These are phyloP conservation scores for Gnathonemus echidnorhynchus DNA, from an alignment of 2,113 vertebrate genomes.

Conservation along the genomic window DNA sequence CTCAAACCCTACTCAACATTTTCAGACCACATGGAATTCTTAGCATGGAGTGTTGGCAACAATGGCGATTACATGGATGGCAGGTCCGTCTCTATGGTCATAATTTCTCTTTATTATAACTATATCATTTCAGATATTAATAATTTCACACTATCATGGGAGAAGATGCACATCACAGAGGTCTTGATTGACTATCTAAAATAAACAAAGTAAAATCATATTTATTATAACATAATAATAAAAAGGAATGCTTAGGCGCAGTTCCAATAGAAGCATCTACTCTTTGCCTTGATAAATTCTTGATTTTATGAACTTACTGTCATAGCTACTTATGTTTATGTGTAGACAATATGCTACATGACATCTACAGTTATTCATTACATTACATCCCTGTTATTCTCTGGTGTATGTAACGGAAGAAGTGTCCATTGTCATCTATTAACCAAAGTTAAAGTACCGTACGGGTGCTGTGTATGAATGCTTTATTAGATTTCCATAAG, in stretches of 20 bases:
- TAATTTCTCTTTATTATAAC: not conserved
- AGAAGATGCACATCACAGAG: not conserved
- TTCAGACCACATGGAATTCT: not conserved
- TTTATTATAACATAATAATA: not conserved
- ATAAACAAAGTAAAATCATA: slow-evolving; percentile 1
- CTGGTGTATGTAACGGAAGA: not conserved
- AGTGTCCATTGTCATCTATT: not conserved
- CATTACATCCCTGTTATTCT: not conserved
- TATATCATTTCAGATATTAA: not conserved
- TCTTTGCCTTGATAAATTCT: not conserved
- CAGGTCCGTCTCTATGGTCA: not conserved
- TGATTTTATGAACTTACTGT: not conserved
- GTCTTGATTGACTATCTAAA: not conserved
- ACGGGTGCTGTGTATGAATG: not conserved
- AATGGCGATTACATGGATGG: not conserved
- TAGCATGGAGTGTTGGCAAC: not conserved
- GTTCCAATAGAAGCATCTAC: not conserved
- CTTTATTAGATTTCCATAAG: not conserved
- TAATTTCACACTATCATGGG: not conserved
- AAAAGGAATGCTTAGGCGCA: not conserved
- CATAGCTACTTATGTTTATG: not conserved
- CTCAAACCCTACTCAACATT: not conserved
- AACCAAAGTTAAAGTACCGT: not conserved
- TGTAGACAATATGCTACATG: not conserved
- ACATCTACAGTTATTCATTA: not conserved